Conservation (phyloP, 2,113 vertebrate genomes). For the Girardinichthys multiradiatus region DNA sequence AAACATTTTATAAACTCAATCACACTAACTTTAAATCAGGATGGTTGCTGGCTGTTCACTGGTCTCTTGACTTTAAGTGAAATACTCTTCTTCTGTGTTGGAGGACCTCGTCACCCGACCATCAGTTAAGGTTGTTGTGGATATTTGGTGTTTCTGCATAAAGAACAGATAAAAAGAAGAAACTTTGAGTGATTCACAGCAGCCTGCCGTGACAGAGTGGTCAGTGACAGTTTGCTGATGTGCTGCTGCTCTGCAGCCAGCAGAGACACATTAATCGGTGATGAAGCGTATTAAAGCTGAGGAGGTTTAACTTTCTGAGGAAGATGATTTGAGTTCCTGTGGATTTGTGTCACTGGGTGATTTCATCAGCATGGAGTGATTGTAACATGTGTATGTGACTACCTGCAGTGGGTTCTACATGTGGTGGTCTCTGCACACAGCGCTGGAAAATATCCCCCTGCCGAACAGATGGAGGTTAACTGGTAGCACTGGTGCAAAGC, state of each 20-base stretch:
- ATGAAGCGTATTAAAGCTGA: neutral
- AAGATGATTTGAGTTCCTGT: conserved; percentile 11
- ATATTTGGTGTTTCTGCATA: too few species aligned
- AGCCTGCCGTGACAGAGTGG: too few species aligned
- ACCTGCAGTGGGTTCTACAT: neutral
- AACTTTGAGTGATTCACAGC: too few species aligned
- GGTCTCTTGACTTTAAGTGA: too few species aligned
- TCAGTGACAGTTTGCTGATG: too few species aligned
- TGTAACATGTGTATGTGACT: conserved; percentile 11
- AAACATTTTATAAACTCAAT: too few species aligned
- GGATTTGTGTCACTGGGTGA: conserved; percentile 56
- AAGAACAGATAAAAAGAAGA: too few species aligned
- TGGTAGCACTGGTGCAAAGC: conserved; percentile 44
- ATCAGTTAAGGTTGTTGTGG: too few species aligned
- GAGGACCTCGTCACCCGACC: too few species aligned
- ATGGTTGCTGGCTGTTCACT: too few species aligned
- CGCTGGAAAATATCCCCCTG: conserved; percentile 17
- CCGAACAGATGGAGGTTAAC: conserved; percentile 76
- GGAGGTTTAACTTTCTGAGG: conserved; percentile 8
- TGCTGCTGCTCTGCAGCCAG: neutral
- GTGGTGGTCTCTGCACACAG: conserved; percentile 30
- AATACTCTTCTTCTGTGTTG: too few species aligned
- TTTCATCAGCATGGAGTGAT: conserved; percentile 39
- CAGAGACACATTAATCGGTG: conserved; percentile 22
- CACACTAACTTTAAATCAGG: too few species aligned